Conservation (phyloP, 2,797 vertebrate genomes). For the Odontamblyopus lacepedii region DNA sequence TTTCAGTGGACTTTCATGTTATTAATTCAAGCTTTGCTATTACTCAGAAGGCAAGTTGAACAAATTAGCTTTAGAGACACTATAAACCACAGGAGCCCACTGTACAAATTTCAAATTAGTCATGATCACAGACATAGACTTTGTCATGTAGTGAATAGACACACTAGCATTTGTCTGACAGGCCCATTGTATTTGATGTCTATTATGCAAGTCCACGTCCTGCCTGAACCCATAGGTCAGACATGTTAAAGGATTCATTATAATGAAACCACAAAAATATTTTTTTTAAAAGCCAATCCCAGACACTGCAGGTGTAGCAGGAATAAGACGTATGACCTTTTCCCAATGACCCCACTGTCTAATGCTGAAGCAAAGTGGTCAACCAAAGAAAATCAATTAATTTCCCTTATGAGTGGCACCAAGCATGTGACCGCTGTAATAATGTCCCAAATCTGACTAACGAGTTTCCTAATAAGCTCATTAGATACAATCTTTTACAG, state of each 20-base stretch:
- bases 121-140: background rate
- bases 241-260: background rate
- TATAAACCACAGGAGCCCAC: background rate
- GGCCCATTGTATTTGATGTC: constrained; percentile 3
- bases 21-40: background rate
- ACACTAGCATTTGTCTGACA: background rate
- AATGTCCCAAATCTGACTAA: constrained; percentile 8
- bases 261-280: background rate
- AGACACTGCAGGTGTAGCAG: background rate
- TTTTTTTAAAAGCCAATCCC: background rate
- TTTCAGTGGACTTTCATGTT: background rate
- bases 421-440: background rate
- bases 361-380: constrained; percentile 12
- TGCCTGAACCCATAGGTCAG: constrained; percentile 1
- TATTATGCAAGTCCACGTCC: background rate
- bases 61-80: background rate
- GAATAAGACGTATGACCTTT: constrained; percentile 31
- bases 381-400: constrained; percentile 12
- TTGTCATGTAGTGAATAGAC: background rate
- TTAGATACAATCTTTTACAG: constrained; percentile 37
- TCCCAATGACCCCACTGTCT: background rate
- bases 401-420: constrained; percentile 6
- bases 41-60: background rate
- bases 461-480: constrained; percentile 46
- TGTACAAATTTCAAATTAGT: background rate